Percentiles rank a stretch among this genome's conserved stretches.
phyloP scores from a whole-genome alignment of 1,140 invertebrate genomes.

The Drosophila truncata region DNA sequence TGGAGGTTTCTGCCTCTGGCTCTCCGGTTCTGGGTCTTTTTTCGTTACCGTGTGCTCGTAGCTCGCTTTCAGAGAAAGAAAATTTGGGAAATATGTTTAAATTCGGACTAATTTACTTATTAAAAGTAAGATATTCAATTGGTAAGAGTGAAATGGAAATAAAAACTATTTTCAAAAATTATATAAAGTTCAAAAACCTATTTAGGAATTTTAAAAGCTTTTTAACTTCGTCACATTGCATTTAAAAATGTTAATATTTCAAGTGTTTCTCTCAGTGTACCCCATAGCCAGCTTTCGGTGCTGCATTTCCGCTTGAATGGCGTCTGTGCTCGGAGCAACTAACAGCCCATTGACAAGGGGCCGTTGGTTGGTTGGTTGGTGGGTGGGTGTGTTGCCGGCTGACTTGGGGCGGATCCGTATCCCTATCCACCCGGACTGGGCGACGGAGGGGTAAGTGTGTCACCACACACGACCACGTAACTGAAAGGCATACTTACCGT shows the following conservation, averaged over 20 bases:
- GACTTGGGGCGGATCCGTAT: conserved; percentile 7
- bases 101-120: not conserved
- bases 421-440: not conserved
- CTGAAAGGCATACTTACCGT: conserved; percentile 74
- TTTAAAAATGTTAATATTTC: not conserved
- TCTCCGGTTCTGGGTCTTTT: conserved; percentile 44
- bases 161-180: no score
- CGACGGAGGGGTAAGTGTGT: conserved; percentile 28
- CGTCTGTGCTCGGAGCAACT: conserved; percentile 75
- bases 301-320: conserved; percentile 82
- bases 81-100: not conserved
- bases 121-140: not conserved
- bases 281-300: conserved; percentile 58
- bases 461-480: conserved; percentile 72
- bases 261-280: conserved; percentile 7
- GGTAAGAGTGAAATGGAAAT: not conserved
- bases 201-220: not conserved
- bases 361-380: conserved; percentile 13
- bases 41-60: conserved; percentile 45
- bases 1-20: conserved; percentile 73
- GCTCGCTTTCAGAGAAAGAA: conserved; percentile 2
- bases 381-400: not conserved
- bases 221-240: not conserved
- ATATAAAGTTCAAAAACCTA: no score
- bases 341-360: conserved; percentile 64